Evolutionary conservation across 2,113 vertebrate species (phyloP), one percentile per base, ranked within the genome.

Genomic region (Myocastor coypus): DNA sequence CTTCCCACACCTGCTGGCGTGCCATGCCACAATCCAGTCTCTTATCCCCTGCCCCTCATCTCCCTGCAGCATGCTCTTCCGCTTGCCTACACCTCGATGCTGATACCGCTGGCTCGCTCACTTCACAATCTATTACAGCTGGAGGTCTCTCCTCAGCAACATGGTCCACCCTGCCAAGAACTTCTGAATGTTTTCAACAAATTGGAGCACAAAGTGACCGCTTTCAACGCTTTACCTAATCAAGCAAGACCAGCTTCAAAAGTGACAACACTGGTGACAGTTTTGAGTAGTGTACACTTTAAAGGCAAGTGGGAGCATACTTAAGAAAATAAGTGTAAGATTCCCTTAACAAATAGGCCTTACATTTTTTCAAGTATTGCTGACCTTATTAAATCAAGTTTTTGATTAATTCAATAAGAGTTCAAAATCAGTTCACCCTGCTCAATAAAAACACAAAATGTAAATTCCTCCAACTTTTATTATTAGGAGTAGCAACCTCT

Each of bases 401-500:
- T 94, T 87, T 80, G 42, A 94, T 63, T 94, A 94, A 59, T 55
- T 92, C 84, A 71, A 37, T 66, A 91, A 40, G 46, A 91, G 59
- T 83, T 52, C 52, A 87, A 95, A 96, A 83, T 78, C 59, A 94
- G 82, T 77, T 42, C 19, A 40, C 66, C 71, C 66, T 46, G 69
- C 78, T 89, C 91, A 94, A 55, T 73, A 57, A 46, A 52, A 97
- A 93, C 61, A 92, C 77, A 88, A 87, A 89, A 73, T 37, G 5
- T 50, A 93, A 86, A 94, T 46, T 50, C 89, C 81, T 84, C 85
- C 66, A 46, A 69, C 73, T 85, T 94, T 92, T 89, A 96, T 86
- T 96, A 78, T 83, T 96, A 78, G 61, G 2, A 78, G 37, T 19
- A 64, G 80, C 90, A 80, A 69, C 55, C 61, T 87, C 90, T 89